A percentile compares a stretch with the other conserved stretches of the same genome.
These are phyloP conservation scores for Pyrrhia umbra DNA, from an alignment of 2,888 invertebrate species.

Conservation along the genomic window DNA sequence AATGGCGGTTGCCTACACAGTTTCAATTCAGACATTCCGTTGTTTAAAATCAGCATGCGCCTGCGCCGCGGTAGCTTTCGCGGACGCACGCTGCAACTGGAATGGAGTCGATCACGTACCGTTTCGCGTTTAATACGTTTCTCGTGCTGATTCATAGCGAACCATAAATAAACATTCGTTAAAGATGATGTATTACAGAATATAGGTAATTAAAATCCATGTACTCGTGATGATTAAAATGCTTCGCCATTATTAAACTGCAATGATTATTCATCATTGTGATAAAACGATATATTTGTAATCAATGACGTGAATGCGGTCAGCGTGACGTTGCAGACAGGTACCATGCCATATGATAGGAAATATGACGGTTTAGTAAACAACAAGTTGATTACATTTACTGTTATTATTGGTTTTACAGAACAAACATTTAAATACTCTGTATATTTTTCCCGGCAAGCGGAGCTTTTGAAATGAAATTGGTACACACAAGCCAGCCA, in stretches of 20 bases:
- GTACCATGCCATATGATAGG: slow-evolving; percentile 16
- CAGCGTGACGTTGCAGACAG: slow-evolving; percentile 26
- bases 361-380: slow-evolving; percentile 17
- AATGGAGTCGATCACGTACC: slow-evolving; percentile 77
- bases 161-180: slow-evolving; percentile 68
- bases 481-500: slow-evolving; percentile 31
- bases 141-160: slow-evolving; percentile 74
- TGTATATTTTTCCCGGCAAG: slow-evolving; percentile 28
- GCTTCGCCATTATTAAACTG: slow-evolving; percentile 41
- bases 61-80: slow-evolving; percentile 76
- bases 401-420: slow-evolving; percentile 16
- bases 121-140: slow-evolving; percentile 67
- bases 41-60: slow-evolving; percentile 76
- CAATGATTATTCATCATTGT: slow-evolving; percentile 40
- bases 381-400: slow-evolving; percentile 19
- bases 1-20: slow-evolving; percentile 52
- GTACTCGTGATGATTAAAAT: slow-evolving; percentile 44
- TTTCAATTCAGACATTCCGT: slow-evolving; percentile 75
- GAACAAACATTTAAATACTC: slow-evolving; percentile 27
- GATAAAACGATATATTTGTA: slow-evolving; percentile 41
- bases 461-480: slow-evolving; percentile 46
- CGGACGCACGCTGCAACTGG: slow-evolving; percentile 71
- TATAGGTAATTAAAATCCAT: slow-evolving; percentile 59
- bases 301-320: slow-evolving; percentile 39
- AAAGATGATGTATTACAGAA: slow-evolving; percentile 62